Evolutionary conservation across 2,888 invertebrate species (phyloP), one percentile per base, ranked within the genome.

Genomic region (Tholera decimalis): DNA sequence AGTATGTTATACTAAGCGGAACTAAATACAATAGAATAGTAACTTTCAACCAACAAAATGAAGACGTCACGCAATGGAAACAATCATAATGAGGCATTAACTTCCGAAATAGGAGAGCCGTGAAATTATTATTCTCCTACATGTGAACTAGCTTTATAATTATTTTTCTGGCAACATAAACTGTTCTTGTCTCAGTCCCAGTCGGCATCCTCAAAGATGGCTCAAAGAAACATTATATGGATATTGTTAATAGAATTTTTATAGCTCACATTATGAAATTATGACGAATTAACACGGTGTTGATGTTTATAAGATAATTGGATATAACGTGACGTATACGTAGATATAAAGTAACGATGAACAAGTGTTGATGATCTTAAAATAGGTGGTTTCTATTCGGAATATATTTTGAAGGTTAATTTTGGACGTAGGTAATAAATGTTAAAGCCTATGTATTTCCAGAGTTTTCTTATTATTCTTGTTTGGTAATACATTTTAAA

Each of bases 21-120:
- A 20, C 8, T 9, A 20, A 39, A 4, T 3, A 18, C n/a, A n/a
- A n/a, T n/a, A 9, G 2, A 44, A 24, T 4, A 39, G 18, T 18
- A 5, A 5, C n/a, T 15, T 35, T 41, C 15, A n/a, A 7, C 22
- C 18, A 0, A 28, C 4, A 30, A 26, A 37, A 37, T 15, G 0
- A 46, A 55, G 24, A 37, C 68, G 58, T 44, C 1, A 4, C 2
- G 15, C 83, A 88, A 79, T 88, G 91, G 83, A 86, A 83, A 90
- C 87, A 49, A 58, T 69, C 84, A 73, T 86, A 88, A 88, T 89
- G 83, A 89, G 85, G 83, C 83, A 85, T 84, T 86, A 86, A 83
- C 85, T 85, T 88, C 80, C 84, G 82, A 89, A 91, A 91, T 90
- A 81, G 90, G 89, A 83, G 88, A 83, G 83, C 89, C 89, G 89